Conservation (phyloP, 2,888 invertebrate genomes). For the Mythimna albipuncta region DNA sequence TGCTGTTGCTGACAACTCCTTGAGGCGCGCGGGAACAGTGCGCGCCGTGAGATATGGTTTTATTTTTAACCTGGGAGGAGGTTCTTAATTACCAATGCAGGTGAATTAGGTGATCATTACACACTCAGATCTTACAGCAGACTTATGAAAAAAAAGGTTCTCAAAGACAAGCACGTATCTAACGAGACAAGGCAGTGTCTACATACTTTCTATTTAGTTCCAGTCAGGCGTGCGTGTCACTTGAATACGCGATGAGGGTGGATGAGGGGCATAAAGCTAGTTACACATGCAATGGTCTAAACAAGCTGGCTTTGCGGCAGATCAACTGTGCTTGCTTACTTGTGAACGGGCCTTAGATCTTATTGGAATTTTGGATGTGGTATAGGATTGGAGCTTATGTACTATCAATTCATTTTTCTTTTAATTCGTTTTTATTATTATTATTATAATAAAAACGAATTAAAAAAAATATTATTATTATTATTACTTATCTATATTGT, state of each 20-base stretch:
- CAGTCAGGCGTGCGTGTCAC: constrained; percentile 37
- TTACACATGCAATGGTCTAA: constrained; percentile 75
- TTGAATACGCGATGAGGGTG: constrained; percentile 69
- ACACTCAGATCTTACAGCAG: background rate
- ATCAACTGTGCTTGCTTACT: constrained; percentile 69
- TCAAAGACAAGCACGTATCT: constrained; percentile 29
- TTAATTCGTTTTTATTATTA: too few species aligned
- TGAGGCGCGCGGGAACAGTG: too few species aligned
- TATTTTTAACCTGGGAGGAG: too few species aligned
- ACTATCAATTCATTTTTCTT: too few species aligned
- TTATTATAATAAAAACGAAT: too few species aligned
- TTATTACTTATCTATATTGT: too few species aligned
- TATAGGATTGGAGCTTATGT: constrained; percentile 1
- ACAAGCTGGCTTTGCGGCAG: constrained; percentile 73
- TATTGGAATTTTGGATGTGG: constrained; percentile 52
- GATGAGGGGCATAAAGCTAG: constrained; percentile 68
- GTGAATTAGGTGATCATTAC: background rate
- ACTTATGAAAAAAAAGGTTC: background rate
- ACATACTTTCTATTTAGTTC: constrained; percentile 46
- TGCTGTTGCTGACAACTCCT: too few species aligned
- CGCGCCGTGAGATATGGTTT: too few species aligned
- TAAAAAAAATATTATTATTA: too few species aligned
- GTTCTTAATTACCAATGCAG: background rate
- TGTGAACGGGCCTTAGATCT: constrained; percentile 26
- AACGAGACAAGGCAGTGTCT: constrained; percentile 31